Percentiles rank a stretch among this genome's conserved stretches.
Conservation (phyloP, 1,140 invertebrate genomes). For the Drosophila santomea region DNA sequence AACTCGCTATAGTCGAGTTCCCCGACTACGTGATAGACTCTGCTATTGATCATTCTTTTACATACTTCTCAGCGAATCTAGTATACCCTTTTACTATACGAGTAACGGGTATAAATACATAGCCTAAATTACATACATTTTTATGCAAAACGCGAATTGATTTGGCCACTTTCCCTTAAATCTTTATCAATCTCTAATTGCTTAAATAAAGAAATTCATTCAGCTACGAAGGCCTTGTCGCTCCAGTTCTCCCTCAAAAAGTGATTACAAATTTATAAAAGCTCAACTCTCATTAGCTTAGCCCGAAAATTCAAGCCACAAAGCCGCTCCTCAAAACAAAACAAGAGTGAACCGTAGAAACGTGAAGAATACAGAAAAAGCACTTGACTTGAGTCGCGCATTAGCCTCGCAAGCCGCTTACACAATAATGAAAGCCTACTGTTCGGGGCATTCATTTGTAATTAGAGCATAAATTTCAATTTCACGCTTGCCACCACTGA, state of each 20-base stretch:
- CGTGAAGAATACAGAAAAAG: slow-evolving; percentile 3
- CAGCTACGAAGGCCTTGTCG: background rate
- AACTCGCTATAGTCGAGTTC: too few species aligned
- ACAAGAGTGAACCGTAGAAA: background rate
- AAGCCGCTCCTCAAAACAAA: slow-evolving; percentile 37
- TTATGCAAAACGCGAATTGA: background rate
- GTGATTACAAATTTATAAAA: slow-evolving; percentile 25
- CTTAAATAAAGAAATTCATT: slow-evolving; percentile 12
- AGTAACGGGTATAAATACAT: too few species aligned
- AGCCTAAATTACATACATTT: background rate
- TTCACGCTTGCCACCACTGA: slow-evolving; percentile 64
- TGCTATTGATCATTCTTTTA: too few species aligned
- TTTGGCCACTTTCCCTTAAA: background rate
- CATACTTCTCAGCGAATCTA: too few species aligned
- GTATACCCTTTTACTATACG: too few species aligned
- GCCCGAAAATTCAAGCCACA: slow-evolving; percentile 40
- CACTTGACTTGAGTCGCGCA: slow-evolving; percentile 40
- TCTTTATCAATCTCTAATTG: background rate
- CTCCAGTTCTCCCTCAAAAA: background rate
- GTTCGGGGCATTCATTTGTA: slow-evolving; percentile 45
- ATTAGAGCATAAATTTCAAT: slow-evolving; percentile 77
- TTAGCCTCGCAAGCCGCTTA: slow-evolving; percentile 56
- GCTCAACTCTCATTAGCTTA: slow-evolving; percentile 56
- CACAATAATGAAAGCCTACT: slow-evolving; percentile 47
- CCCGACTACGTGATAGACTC: too few species aligned